Evolutionary conservation across 2,888 invertebrate species (phyloP).

Genomic region (Apodemia duryi): DNA sequence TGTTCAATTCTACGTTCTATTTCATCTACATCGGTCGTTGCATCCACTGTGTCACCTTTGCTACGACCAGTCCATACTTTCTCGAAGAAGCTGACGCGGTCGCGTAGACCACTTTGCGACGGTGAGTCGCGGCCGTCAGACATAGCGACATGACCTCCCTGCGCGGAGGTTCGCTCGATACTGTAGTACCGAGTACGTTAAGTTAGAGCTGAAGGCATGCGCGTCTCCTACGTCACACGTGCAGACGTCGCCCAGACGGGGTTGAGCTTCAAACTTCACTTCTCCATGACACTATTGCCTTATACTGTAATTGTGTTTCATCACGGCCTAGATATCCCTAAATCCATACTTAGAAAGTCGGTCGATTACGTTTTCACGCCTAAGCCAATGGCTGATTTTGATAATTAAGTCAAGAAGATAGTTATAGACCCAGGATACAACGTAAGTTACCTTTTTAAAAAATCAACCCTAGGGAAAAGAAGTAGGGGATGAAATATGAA

Average conservation of each 20-base stretch:
- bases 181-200: conserved; percentile 27
- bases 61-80: conserved; percentile 84
- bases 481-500: too few relatives aligned
- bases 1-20: conserved; percentile 81
- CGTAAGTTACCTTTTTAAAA: too few relatives aligned
- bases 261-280: conserved; percentile 24
- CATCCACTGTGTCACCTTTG: conserved; percentile 59
- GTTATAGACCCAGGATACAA: too few relatives aligned
- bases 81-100: conserved; percentile 89
- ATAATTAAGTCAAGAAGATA: too few relatives aligned
- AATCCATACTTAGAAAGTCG: too few relatives aligned
- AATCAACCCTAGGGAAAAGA: too few relatives aligned
- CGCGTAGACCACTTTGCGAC: conserved; percentile 80
- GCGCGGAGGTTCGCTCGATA: conserved; percentile 73
- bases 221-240: conserved; percentile 41
- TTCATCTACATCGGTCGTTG: conserved; percentile 77
- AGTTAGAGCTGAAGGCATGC: too few relatives aligned
- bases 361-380: too few relatives aligned
- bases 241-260: conserved; percentile 58
- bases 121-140: conserved; percentile 74
- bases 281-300: conserved; percentile 23
- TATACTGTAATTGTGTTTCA: neutral
- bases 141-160: conserved; percentile 74
- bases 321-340: too few relatives aligned
- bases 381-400: too few relatives aligned